Conservation (phyloP, 2,888 invertebrate species). For the Brachyptera risi region DNA sequence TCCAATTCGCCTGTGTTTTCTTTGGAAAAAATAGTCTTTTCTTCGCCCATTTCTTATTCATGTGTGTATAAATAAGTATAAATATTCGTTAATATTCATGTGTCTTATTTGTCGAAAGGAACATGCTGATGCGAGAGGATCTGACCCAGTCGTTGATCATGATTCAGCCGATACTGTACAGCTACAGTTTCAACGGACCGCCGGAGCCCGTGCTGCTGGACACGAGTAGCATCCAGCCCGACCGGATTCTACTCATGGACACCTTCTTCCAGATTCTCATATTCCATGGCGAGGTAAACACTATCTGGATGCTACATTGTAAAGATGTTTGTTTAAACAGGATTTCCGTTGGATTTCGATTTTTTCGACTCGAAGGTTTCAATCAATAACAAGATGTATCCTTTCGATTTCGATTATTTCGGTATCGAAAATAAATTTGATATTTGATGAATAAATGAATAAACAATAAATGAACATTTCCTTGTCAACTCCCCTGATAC, state of each 20-base stretch:
- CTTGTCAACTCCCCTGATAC: too few species aligned
- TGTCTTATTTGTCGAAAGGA: slow-evolving; percentile 55
- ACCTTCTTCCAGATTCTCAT: slow-evolving; percentile 99
- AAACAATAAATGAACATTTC: too few species aligned
- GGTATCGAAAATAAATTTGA: too few species aligned
- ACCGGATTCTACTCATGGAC: slow-evolving; percentile 97
- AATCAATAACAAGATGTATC: background rate
- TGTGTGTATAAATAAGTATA: too few species aligned
- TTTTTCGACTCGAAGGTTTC: background rate
- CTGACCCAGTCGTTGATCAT: slow-evolving; percentile 96
- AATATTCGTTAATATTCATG: too few species aligned
- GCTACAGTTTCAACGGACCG: slow-evolving; percentile 96
- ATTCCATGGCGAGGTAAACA: slow-evolving; percentile 90
- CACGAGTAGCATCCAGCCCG: slow-evolving; percentile 95
- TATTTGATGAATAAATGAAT: too few species aligned
- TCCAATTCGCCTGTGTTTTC: too few species aligned
- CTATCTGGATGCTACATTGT: too few species aligned
- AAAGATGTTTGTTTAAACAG: background rate
- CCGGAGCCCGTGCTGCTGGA: slow-evolving; percentile 97
- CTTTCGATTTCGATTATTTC: too few species aligned
- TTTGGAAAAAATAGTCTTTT: too few species aligned
- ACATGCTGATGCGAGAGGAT: slow-evolving; percentile 96
- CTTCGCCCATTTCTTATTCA: too few species aligned
- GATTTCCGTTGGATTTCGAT: background rate
- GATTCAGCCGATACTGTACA: slow-evolving; percentile 98